Evolutionary conservation across 1,140 invertebrate genomes (phyloP).

Genomic region (Tenebrio molitor): DNA sequence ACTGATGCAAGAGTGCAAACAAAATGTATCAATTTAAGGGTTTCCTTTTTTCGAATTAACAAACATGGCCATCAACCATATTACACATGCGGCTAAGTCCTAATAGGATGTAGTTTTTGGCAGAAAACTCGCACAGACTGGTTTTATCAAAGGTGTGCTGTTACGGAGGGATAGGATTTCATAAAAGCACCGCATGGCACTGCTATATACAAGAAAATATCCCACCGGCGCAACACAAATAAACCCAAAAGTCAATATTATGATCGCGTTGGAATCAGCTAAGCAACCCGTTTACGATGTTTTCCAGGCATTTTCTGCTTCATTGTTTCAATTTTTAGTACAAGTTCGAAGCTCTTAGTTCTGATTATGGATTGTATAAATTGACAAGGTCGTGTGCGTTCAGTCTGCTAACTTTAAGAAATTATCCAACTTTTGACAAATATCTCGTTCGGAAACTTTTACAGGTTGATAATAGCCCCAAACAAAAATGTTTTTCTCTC

Average conservation of each 20-base stretch:
- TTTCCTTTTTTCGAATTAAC: too few relatives aligned
- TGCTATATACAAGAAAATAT: neutral
- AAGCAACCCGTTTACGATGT: neutral
- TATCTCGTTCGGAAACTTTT: neutral
- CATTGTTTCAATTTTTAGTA: neutral
- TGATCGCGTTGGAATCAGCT: neutral
- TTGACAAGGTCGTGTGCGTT: too few relatives aligned
- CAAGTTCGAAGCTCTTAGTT: too few relatives aligned
- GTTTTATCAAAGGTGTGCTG: neutral
- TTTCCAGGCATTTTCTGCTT: slow-evolving; percentile 7
- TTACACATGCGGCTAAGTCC: too few relatives aligned
- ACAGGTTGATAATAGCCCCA: neutral
- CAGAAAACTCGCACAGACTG: too few relatives aligned
- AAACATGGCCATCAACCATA: too few relatives aligned
- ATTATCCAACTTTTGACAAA: neutral
- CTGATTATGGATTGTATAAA: too few relatives aligned
- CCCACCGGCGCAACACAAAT: slow-evolving; percentile 7
- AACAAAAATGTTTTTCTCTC: neutral
- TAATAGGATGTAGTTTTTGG: too few relatives aligned
- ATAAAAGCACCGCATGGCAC: slow-evolving; percentile 4
- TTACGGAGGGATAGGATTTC: neutral
- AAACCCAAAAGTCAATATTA: slow-evolving; percentile 11
- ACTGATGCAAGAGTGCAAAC: neutral
- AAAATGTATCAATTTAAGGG: too few relatives aligned
- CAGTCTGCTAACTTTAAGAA: neutral